These are phyloP conservation scores for Sinohyriopsis cumingii DNA, from an alignment of 2,888 invertebrate species.

Conservation along the genomic window DNA sequence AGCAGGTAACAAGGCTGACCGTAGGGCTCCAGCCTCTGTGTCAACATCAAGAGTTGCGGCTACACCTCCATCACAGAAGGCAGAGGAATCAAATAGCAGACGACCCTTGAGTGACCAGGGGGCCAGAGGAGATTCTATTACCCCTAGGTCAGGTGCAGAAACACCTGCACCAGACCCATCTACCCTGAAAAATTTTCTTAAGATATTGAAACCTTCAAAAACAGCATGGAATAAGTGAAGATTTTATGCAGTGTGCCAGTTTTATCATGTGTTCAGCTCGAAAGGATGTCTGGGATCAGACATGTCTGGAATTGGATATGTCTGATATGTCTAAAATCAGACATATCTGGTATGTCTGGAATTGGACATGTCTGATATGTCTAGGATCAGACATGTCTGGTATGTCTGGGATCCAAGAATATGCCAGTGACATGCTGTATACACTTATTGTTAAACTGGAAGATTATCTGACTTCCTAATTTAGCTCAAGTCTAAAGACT, in stretches of 20 bases:
- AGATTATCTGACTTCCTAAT: too few relatives aligned
- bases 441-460: too few relatives aligned
- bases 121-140: conserved; percentile 31
- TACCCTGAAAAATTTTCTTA: conserved; percentile 39
- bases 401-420: too few relatives aligned
- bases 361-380: too few relatives aligned
- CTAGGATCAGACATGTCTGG: too few relatives aligned
- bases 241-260: not conserved
- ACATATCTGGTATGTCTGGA: too few relatives aligned
- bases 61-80: conserved; percentile 23
- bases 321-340: too few relatives aligned
- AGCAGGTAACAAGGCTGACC: conserved; percentile 26
- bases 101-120: conserved; percentile 54
- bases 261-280: too few relatives aligned
- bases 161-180: conserved; percentile 32
- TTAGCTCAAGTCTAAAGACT: too few relatives aligned
- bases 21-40: conserved; percentile 30
- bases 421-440: too few relatives aligned
- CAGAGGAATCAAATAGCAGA: conserved; percentile 18
- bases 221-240: conserved; percentile 38
- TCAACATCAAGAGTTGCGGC: conserved; percentile 22
- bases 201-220: conserved; percentile 48
- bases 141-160: conserved; percentile 12
- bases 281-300: too few relatives aligned
- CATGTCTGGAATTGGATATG: too few relatives aligned